Conservation (phyloP, 2,797 vertebrate genomes). For the Betta splendens region DNA sequence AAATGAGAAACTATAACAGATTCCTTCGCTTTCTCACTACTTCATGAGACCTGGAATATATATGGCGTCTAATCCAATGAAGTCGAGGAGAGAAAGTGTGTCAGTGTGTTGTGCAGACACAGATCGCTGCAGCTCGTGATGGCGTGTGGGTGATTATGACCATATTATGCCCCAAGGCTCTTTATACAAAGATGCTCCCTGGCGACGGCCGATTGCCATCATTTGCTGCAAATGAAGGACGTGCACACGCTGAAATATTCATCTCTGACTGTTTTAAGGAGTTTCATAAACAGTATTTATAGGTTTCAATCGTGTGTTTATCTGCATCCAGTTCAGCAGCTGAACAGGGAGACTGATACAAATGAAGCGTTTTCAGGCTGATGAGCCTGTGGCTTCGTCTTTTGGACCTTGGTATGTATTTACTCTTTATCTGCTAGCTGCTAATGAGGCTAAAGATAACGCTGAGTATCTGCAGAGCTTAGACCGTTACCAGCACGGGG, state of each 20-base stretch:
- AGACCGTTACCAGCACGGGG: no score
- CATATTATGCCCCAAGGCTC: constrained; percentile 19
- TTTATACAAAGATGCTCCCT: not conserved
- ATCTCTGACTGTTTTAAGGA: not conserved
- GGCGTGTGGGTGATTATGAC: constrained; percentile 14
- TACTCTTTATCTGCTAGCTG: no score
- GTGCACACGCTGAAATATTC: not conserved
- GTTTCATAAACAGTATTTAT: no score
- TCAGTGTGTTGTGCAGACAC: not conserved
- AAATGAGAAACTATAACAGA: constrained; percentile 8
- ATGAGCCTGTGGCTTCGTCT: no score
- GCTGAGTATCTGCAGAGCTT: no score
- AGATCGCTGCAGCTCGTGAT: not conserved
- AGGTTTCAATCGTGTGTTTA: not conserved
- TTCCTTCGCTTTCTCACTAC: constrained; percentile 5
- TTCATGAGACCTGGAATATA: not conserved
- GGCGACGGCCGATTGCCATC: not conserved
- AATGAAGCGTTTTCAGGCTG: no score
- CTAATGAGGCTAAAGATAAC: no score
- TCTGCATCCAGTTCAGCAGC: no score
- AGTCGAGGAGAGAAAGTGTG: not conserved
- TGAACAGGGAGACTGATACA: no score
- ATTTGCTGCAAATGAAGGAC: constrained; percentile 4
- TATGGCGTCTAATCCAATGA: not conserved
- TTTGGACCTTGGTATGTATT: no score